Base-by-base conservation (phyloP, 2,888 invertebrate genomes). In the Prenolepis imparis region DNA sequence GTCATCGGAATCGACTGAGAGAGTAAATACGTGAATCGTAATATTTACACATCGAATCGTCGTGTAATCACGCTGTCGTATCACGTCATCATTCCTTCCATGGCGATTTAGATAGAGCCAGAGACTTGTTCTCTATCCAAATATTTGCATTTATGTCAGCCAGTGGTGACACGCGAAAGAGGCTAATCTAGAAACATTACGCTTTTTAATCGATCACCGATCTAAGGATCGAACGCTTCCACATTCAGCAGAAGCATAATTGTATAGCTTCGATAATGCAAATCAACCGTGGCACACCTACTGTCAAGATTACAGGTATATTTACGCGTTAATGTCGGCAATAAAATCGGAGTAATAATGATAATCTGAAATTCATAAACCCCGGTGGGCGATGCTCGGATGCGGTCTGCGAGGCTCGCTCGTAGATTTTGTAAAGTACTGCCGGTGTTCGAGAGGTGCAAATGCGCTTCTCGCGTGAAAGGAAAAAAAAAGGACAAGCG, bases 291-390 rank as follows among this genome's bases (percentile, higher is more conserved):
- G 83, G 70, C 86, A 85, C 90, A 66, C 86, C 84, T 83, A 84
- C 88, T 82, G 82, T 82, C 84, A 78, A n/a, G 78, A 59, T 28
- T 28, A 28, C 67, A 41, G 77, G 82, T 85, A 85, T 85, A 83
- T 87, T 88, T 87, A 82, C 81, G 81, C 85, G 81, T 87, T 90
- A 87, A 90, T 83, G 88, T 75, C 84, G 82, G 64, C 86, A 87
- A 86, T 91, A 90, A 91, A 91, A 86, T 89, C 87, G 77, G 63
- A 67, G 82, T 91, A 91, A 90, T 91, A 90, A 90, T 86, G 91
- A 90, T 91, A 87, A 91, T 91, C 88, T 87, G 86, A 87, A 88
- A 89, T 89, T 89, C 90, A 88, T 90, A 88, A 88, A 88, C 87
- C 85, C 87, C 85, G 84, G 78, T 61, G 78, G 85, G n/a, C 74